Conservation (phyloP, 2,888 invertebrate genomes). For the Caenorhabditis sp. region DNA sequence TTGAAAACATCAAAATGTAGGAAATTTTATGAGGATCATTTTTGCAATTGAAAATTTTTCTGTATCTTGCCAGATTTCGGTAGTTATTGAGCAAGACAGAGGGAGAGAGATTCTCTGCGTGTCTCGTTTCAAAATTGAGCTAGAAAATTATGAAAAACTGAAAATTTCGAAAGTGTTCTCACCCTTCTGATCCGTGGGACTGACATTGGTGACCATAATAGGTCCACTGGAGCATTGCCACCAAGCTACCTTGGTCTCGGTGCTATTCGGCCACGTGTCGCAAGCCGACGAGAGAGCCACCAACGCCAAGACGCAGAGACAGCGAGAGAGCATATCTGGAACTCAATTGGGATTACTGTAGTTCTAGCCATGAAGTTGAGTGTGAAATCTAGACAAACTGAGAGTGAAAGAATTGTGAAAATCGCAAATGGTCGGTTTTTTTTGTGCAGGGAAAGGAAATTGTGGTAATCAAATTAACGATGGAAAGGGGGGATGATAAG, state of each 20-base stretch:
- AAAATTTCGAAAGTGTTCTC: background rate
- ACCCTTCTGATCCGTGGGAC: constrained; percentile 62
- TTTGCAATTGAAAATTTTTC: background rate
- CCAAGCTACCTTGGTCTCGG: constrained; percentile 68
- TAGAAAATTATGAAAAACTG: background rate
- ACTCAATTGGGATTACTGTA: background rate
- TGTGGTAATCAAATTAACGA: constrained; percentile 15
- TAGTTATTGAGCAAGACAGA: no score
- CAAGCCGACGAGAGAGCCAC: constrained; percentile 42
- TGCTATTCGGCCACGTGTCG: constrained; percentile 67
- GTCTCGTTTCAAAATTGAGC: background rate
- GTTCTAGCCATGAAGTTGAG: no score
- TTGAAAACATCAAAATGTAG: background rate
- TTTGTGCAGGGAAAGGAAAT: constrained; percentile 1
- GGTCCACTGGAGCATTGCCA: constrained; percentile 68
- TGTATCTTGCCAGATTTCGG: no score
- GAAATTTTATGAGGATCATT: background rate
- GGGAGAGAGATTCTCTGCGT: no score
- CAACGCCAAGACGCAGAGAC: constrained; percentile 32
- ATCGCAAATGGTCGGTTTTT: background rate
- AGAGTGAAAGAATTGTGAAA: background rate
- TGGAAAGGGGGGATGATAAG: background rate
- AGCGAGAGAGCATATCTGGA: constrained; percentile 43
- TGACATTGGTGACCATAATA: constrained; percentile 53
- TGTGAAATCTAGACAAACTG: background rate